These are phyloP conservation scores for Neogale vison DNA, from an alignment of 2,113 vertebrate species.

Conservation along the genomic window DNA sequence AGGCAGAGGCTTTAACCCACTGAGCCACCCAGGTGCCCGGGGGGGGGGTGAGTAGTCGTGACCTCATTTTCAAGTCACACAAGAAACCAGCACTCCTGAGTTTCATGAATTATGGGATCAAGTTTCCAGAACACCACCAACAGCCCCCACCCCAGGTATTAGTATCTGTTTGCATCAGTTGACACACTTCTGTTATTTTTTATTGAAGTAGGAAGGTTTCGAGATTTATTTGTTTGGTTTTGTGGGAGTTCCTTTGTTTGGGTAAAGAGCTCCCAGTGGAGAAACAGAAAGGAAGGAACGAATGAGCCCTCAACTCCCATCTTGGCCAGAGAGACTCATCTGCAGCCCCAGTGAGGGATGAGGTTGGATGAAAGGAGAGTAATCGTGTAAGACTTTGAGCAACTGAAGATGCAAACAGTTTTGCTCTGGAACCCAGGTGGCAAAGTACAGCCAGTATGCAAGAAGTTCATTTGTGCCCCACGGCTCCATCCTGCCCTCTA, in stretches of 20 bases:
- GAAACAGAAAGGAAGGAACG: background rate
- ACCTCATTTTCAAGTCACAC: constrained; percentile 6
- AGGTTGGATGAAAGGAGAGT: background rate
- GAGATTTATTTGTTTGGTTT: background rate
- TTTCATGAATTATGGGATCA: background rate
- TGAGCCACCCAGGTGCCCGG: too few relatives aligned
- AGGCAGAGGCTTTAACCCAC: too few relatives aligned
- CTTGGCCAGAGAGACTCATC: background rate
- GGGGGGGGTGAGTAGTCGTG: background rate
- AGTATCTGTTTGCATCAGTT: background rate
- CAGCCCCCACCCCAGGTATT: background rate
- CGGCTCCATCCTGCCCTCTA: background rate
- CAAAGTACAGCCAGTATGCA: background rate
- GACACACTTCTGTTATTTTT: background rate
- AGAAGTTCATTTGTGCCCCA: background rate
- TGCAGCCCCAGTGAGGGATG: background rate
- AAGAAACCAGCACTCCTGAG: background rate
- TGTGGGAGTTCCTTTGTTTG: background rate
- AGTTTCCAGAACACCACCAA: background rate
- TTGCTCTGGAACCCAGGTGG: background rate
- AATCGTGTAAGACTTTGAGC: background rate
- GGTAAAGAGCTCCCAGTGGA: background rate
- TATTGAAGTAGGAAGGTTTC: background rate
- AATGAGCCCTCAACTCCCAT: too few relatives aligned
- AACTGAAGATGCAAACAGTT: background rate